phyloP scores from a whole-genome alignment of 1,140 invertebrate genomes.

The Drosophila virilis region DNA sequence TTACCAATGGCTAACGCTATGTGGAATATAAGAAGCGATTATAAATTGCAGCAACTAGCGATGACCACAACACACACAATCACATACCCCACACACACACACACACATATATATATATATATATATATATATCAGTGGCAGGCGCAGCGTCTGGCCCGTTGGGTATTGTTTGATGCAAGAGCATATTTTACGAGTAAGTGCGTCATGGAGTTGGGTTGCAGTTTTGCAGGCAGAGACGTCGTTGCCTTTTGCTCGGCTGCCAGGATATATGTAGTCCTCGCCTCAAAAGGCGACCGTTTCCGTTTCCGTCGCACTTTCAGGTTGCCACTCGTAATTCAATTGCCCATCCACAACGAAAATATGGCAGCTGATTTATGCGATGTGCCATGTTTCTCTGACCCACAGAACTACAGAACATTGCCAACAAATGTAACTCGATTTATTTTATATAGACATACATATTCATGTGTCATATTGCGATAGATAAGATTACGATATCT shows the following conservation, averaged over 20 bases:
- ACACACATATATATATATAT: conserved; percentile 3
- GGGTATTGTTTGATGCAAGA: conserved; percentile 22
- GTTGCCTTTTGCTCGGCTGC: conserved; percentile 36
- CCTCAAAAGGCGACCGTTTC: conserved; percentile 50
- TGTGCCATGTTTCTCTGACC: conserved; percentile 27
- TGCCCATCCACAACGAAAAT: conserved; percentile 53
- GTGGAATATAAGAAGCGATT: background rate
- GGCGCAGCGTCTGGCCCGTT: background rate
- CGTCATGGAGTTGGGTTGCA: conserved; percentile 5
- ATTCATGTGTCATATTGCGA: background rate
- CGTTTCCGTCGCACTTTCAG: conserved; percentile 47
- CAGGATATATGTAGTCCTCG: conserved; percentile 61
- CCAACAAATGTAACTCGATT: conserved; percentile 13
- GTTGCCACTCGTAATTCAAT: conserved; percentile 70
- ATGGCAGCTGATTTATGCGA: conserved; percentile 52
- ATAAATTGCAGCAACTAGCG: background rate
- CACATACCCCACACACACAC: background rate
- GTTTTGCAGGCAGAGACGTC: conserved; percentile 6
- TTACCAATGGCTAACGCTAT: conserved; percentile 8
- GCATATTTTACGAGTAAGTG: conserved; percentile 25
- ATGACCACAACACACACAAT: background rate
- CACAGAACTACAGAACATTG: conserved; percentile 43
- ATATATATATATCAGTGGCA: conserved; percentile 7
- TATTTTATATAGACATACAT: background rate
- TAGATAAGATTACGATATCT: background rate